Evolutionary conservation across 2,888 invertebrate species (phyloP).

Genomic region (Agrypnus murinus): DNA sequence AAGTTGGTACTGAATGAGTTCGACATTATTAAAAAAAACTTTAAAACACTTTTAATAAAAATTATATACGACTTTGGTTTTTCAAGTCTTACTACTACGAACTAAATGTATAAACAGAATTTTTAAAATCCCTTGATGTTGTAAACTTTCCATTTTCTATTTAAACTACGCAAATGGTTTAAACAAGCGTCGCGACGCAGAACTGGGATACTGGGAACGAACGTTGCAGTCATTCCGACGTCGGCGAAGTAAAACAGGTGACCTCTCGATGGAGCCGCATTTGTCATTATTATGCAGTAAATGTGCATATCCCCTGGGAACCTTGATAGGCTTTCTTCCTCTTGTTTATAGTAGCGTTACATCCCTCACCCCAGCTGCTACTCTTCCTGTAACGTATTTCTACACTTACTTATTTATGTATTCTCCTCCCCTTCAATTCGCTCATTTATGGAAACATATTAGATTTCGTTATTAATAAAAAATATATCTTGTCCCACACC

Average conservation of each 20-base stretch:
- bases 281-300: slow-evolving; percentile 59
- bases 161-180: too few relatives aligned
- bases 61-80: too few relatives aligned
- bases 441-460: slow-evolving; percentile 47
- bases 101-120: too few relatives aligned
- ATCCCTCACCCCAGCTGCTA: slow-evolving; percentile 34
- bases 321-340: slow-evolving; percentile 38
- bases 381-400: slow-evolving; percentile 22
- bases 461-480: slow-evolving; percentile 48
- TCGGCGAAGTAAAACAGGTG: slow-evolving; percentile 58
- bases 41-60: too few relatives aligned
- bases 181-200: slow-evolving; percentile 26
- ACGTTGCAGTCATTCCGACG: slow-evolving; percentile 25
- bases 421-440: slow-evolving; percentile 44
- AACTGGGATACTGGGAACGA: neutral
- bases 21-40: too few relatives aligned
- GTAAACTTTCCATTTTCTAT: too few relatives aligned
- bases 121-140: too few relatives aligned
- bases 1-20: too few relatives aligned
- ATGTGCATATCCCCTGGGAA: slow-evolving; percentile 45
- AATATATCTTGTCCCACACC: slow-evolving; percentile 47
- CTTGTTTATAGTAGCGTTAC: slow-evolving; percentile 44
- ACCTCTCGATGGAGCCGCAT: slow-evolving; percentile 56
- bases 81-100: too few relatives aligned
- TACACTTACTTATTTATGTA: slow-evolving; percentile 44